phyloP scores from a whole-genome alignment of 2,113 vertebrate species.

The Apodemus sylvaticus region DNA sequence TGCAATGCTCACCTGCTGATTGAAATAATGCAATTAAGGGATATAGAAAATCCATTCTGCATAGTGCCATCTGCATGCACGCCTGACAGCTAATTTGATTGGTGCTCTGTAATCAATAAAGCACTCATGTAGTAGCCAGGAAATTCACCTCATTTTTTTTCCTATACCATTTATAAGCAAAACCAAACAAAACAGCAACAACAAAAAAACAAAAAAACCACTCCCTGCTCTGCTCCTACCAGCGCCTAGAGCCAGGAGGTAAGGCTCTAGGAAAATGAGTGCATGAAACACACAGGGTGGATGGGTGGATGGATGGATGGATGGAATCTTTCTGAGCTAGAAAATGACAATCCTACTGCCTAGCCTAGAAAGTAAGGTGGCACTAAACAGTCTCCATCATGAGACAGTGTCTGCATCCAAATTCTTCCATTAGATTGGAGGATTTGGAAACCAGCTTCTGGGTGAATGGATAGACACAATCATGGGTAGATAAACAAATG shows the following conservation, averaged over 20 bases:
- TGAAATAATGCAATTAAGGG: conserved; percentile 69
- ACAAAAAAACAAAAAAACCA: conserved; percentile 62
- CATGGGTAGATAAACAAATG: too few relatives aligned
- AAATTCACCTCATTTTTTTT: conserved; percentile 57
- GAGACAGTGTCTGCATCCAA: background rate
- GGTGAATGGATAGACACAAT: background rate
- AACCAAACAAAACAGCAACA: conserved; percentile 10
- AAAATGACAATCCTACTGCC: background rate
- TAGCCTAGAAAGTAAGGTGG: background rate
- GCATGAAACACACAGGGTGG: background rate
- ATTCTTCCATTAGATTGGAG: background rate
- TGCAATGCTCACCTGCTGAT: conserved; percentile 38
- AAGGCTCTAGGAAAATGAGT: background rate
- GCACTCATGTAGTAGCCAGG: conserved; percentile 36
- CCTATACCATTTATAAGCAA: conserved; percentile 50
- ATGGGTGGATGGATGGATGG: too few relatives aligned
- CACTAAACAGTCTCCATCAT: background rate
- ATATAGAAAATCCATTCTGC: conserved; percentile 68
- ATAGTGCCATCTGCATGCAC: conserved; percentile 56
- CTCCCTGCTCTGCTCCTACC: background rate
- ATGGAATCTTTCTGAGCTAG: background rate
- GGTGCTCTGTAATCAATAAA: conserved; percentile 72
- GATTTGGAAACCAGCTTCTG: background rate
- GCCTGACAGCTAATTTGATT: conserved; percentile 73
- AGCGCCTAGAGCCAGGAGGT: conserved; percentile 6